Evolutionary conservation across 2,888 invertebrate genomes (phyloP), one percentile per base, ranked within the genome.

Genomic region (Brassicogethes aeneus): DNA sequence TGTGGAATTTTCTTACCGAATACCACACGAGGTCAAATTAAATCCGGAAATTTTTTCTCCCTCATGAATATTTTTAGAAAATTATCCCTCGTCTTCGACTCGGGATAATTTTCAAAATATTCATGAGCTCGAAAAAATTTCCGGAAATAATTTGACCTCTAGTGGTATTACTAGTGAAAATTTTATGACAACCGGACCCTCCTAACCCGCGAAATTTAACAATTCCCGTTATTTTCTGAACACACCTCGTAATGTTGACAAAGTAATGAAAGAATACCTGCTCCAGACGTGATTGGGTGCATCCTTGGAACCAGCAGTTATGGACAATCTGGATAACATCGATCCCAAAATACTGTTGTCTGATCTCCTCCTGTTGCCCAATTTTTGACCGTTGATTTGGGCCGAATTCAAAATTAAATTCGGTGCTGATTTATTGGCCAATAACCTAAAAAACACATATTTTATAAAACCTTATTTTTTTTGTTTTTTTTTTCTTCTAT

Each of bases 281-380:
- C 55, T 61, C 43, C 58, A 56, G 38, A 57, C 57, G 39, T 57
- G 58, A 35, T 52, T 54, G 2, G 56, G 52, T 2, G 49, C 48
- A 36, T 60, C 60, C 46, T 55, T 59, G 17, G 57, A 52, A 23
- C 46, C 55, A 70, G 62, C 73, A 65, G 58, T 74, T 69, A 57
- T 72, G 62, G 55, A 74, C 66, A 53, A 34, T 68, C 75, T 45
- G 56, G 70, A 69, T 47, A 75, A 74, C 52, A 77, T 68, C 29
- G 74, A 69, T 41, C 71, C 71, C 47, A 77, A 66, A 29, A 77
- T 65, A 47, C 77, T 74, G 16, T 55, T 61, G 42, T 62, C 64
- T 39, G 73, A 60, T 23, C 53, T 55, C 37, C 58, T 50, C 16
- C 62, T 45, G 8, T 41, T 48, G 5, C 54, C 50, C 33, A 54